A percentile compares a stretch with the other conserved stretches of the same genome.
phyloP scores from a whole-genome alignment of 2,113 vertebrate species.

The Pleuronectes platessa region DNA sequence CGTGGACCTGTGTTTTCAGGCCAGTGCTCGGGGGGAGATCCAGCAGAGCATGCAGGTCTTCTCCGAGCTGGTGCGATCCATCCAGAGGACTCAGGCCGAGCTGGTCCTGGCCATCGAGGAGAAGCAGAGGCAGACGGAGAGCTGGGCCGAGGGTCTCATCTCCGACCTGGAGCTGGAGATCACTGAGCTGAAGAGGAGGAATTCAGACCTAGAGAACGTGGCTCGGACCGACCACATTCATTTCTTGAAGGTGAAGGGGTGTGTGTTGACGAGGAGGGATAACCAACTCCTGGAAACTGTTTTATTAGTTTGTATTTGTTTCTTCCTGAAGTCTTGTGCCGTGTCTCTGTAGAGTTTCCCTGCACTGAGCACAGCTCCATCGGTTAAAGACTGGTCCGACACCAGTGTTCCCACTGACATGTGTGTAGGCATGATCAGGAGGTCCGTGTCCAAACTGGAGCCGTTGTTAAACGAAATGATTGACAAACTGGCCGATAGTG shows the following conservation, averaged over 20 bases:
- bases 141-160: slow-evolving; percentile 70
- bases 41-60: slow-evolving; percentile 79
- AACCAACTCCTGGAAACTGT: too few relatives aligned
- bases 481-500: slow-evolving; percentile 73
- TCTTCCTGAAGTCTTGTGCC: not conserved
- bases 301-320: too few relatives aligned
- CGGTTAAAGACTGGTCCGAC: slow-evolving; percentile 81
- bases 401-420: slow-evolving; percentile 77
- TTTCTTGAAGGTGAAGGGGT: slow-evolving; percentile 77
- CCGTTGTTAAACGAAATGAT: slow-evolving; percentile 63
- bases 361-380: slow-evolving; percentile 68
- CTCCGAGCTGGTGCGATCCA: slow-evolving; percentile 74
- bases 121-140: slow-evolving; percentile 76
- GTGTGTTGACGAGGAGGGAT: not conserved
- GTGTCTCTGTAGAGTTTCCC: slow-evolving; percentile 77
- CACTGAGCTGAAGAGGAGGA: slow-evolving; percentile 66
- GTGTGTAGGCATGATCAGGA: slow-evolving; percentile 76
- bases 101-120: slow-evolving; percentile 77
- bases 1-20: slow-evolving; percentile 43
- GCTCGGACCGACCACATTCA: slow-evolving; percentile 81
- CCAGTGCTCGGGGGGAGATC: slow-evolving; percentile 74
- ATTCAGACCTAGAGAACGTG: slow-evolving; percentile 75
- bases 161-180: slow-evolving; percentile 79
- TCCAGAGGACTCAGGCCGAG: slow-evolving; percentile 78
- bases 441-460: slow-evolving; percentile 76